These are phyloP conservation scores for Pogona vitticeps DNA, from an alignment of 2,113 vertebrate species.

Conservation along the genomic window DNA sequence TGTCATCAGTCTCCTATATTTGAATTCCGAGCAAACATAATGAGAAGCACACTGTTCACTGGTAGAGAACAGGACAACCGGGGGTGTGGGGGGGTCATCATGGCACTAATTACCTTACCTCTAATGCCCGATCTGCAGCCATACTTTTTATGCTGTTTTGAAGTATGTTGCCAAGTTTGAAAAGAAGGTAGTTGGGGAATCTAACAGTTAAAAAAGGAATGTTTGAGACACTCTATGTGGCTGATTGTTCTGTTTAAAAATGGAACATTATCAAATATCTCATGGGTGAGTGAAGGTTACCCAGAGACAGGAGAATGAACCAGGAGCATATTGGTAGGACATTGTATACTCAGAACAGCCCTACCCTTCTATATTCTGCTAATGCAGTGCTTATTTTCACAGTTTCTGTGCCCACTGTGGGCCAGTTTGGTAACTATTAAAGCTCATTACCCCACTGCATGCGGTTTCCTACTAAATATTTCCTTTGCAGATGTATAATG, in stretches of 20 bases:
- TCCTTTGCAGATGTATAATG: background rate
- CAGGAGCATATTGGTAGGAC: background rate
- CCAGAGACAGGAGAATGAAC: background rate
- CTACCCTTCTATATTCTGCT: background rate
- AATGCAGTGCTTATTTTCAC: background rate
- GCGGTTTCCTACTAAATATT: background rate
- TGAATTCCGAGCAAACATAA: background rate
- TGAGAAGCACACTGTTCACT: background rate
- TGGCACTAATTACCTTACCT: constrained; percentile 56
- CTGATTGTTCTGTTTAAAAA: constrained; percentile 21
- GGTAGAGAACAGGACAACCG: constrained; percentile 29
- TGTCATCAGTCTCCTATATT: constrained; percentile 31
- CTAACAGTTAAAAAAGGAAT: constrained; percentile 40
- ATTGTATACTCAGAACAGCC: background rate
- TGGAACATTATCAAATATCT: background rate
- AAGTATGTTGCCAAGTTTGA: constrained; percentile 38
- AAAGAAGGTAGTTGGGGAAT: background rate
- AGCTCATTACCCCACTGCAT: background rate
- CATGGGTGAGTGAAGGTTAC: background rate
- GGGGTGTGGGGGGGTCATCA: constrained; percentile 17
- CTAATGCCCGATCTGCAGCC: constrained; percentile 26
- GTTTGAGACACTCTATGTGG: constrained; percentile 5
- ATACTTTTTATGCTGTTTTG: background rate
- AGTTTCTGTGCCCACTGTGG: background rate
- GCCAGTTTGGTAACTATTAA: background rate